Conservation (phyloP, 2,888 invertebrate genomes). For the Meganola albula region DNA sequence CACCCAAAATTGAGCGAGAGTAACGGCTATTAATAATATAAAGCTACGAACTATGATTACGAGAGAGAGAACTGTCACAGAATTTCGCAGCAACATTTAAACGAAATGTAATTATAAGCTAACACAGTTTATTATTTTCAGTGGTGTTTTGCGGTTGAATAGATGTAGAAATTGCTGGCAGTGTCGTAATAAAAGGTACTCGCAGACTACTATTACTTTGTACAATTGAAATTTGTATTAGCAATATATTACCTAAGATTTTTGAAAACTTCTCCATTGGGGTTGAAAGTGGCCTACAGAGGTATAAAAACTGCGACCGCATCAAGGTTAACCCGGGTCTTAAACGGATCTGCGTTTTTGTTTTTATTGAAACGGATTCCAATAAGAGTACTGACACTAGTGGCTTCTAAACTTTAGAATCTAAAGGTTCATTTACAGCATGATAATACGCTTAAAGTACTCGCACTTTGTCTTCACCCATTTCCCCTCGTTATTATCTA, state of each 20-base stretch:
- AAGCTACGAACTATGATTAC: too few species aligned
- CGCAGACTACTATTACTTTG: slow-evolving; percentile 17
- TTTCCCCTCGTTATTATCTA: slow-evolving; percentile 31
- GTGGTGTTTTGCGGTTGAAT: slow-evolving; percentile 13
- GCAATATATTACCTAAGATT: background rate
- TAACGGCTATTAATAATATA: too few species aligned
- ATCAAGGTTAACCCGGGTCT: slow-evolving; percentile 15
- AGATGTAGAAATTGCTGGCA: slow-evolving; percentile 15
- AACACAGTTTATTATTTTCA: slow-evolving; percentile 3
- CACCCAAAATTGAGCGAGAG: too few species aligned
- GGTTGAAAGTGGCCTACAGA: slow-evolving; percentile 5
- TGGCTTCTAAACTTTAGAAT: slow-evolving; percentile 6
- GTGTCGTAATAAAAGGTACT: slow-evolving; percentile 27
- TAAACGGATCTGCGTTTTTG: slow-evolving; percentile 6
- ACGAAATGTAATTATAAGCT: slow-evolving; percentile 3
- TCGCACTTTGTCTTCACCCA: too few species aligned
- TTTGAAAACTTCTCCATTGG: background rate
- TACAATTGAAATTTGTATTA: background rate
- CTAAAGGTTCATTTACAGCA: slow-evolving; percentile 12
- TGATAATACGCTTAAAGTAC: too few species aligned
- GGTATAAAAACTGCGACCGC: slow-evolving; percentile 8
- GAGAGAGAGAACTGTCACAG: too few species aligned
- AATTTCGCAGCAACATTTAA: too few species aligned
- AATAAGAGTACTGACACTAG: slow-evolving; percentile 9
- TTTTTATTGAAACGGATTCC: slow-evolving; percentile 1